Conservation (phyloP, 2,113 vertebrate genomes). For the Leuciscus idus region DNA sequence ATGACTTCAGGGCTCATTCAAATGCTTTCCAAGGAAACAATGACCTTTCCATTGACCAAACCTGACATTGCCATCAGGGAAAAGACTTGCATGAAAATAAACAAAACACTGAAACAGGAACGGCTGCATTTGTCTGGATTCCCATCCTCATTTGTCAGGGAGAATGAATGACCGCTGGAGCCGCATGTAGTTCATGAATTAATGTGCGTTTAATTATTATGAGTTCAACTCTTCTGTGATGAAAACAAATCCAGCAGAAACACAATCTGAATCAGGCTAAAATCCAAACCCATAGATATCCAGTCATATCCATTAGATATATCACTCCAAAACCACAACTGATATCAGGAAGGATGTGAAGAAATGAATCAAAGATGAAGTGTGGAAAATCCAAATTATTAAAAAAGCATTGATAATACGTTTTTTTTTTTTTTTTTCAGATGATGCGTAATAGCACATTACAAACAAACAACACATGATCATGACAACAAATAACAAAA, state of each 20-base stretch:
- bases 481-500: no score
- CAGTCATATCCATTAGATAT: not conserved
- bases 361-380: no score
- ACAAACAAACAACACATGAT: no score
- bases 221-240: not conserved
- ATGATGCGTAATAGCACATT: no score
- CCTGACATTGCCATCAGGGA: not conserved
- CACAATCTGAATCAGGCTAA: not conserved
- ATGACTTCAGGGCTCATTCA: constrained; percentile 3
- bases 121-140: not conserved
- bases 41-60: not conserved
- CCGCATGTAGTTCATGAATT: not conserved
- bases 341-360: no score
- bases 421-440: no score
- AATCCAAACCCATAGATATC: not conserved
- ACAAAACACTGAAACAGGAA: constrained; percentile 1
- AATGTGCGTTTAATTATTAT: not conserved
- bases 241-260: not conserved
- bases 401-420: no score
- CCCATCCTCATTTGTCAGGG: not conserved
- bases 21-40: not conserved
- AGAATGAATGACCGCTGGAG: not conserved
- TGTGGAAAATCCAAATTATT: no score
- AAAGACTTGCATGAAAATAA: not conserved
- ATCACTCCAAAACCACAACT: not conserved